Evolutionary conservation across 2,888 invertebrate species (phyloP).

Genomic region (Drosophila niveifrons): DNA sequence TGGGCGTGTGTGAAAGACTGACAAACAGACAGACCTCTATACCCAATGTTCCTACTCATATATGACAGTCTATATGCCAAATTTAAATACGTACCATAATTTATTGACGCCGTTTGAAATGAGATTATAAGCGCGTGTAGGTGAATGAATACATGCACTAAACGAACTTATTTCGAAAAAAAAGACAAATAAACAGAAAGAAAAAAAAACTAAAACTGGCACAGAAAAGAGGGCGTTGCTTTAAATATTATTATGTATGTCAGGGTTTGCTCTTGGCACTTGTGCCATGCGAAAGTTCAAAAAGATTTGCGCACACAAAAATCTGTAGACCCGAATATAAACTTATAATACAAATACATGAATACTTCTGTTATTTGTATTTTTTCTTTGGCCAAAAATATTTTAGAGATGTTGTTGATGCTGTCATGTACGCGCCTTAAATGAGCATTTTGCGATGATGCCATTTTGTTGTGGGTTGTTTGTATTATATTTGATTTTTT

Average conservation of each 20-base stretch:
- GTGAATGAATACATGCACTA: conserved; percentile 49
- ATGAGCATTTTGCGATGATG: conserved; percentile 74
- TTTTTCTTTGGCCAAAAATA: conserved; percentile 60
- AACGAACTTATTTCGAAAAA: conserved; percentile 11
- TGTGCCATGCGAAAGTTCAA: conserved; percentile 73
- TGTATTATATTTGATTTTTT: conserved; percentile 18
- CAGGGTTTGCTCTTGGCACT: conserved; percentile 79
- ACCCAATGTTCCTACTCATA: conserved; percentile 16
- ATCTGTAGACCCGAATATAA: conserved; percentile 22
- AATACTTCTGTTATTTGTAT: conserved; percentile 9
- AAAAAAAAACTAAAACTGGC: conserved; percentile 20
- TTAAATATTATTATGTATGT: conserved; percentile 69
- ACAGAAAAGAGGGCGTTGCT: conserved; percentile 72
- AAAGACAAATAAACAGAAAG: neutral
- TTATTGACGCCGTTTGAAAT: conserved; percentile 72
- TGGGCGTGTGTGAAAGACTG: conserved; percentile 57
- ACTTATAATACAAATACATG: conserved; percentile 10
- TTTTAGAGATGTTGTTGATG: conserved; percentile 64
- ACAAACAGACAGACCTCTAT: conserved; percentile 33
- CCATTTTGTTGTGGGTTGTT: conserved; percentile 62
- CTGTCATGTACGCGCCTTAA: conserved; percentile 76
- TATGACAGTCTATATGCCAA: conserved; percentile 59
- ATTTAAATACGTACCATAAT: conserved; percentile 56
- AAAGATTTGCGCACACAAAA: conserved; percentile 68
- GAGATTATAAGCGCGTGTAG: conserved; percentile 74